phyloP scores from a whole-genome alignment of 2,113 vertebrate species.

The Phaethornis superciliosus region DNA sequence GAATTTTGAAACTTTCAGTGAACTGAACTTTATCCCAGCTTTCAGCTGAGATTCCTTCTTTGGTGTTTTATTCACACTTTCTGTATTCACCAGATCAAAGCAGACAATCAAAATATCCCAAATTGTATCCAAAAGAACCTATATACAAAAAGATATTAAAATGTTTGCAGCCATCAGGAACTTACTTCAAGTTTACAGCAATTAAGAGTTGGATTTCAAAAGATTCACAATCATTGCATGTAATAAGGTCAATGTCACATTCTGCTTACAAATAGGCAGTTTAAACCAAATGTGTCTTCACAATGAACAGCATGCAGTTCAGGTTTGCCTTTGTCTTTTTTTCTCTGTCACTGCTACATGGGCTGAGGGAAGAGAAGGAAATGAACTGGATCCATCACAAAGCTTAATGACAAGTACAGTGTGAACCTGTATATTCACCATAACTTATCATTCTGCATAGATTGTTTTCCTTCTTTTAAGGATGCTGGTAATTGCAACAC shows the following conservation, averaged over 20 bases:
- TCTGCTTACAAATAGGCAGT: neutral
- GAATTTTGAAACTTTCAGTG: neutral
- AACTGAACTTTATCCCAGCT: neutral
- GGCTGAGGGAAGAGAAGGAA: neutral
- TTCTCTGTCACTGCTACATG: neutral
- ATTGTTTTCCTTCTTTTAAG: neutral
- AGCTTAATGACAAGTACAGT: neutral
- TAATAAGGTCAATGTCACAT: neutral
- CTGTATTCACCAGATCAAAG: neutral
- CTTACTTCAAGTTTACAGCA: neutral
- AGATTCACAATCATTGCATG: neutral
- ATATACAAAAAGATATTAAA: neutral
- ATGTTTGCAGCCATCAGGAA: neutral
- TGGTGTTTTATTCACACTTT: neutral
- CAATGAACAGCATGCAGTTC: neutral
- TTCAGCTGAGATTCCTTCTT: neutral
- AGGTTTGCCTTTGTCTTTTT: neutral
- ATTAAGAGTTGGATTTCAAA: neutral
- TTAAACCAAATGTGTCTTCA: neutral
- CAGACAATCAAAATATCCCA: neutral
- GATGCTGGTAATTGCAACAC: neutral
- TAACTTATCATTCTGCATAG: neutral
- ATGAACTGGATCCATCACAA: neutral
- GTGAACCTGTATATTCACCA: neutral
- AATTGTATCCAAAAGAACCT: neutral